Base-by-base conservation (phyloP, 2,797 vertebrate species). In the Sebastes nivosus region DNA sequence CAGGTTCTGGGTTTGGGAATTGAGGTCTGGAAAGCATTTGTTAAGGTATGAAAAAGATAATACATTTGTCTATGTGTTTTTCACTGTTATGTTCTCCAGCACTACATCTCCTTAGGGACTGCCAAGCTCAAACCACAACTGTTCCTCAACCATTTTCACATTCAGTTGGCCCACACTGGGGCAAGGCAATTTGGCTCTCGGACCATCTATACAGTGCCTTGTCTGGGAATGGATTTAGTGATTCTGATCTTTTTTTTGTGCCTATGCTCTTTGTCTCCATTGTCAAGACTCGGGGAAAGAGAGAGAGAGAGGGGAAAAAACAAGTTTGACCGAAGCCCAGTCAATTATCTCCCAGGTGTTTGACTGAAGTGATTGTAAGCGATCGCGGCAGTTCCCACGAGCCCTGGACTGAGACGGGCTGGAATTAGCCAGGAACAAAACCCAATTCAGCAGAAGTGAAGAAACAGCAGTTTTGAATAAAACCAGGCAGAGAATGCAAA, bases 261-360 rank as follows among this genome's bases (percentile, higher is more conserved):
- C 85, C 83, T 83, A 82, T 84, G 86, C 85, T 94, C 93, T 95
- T 95, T 95, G 93, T 95, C 91, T 94, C 93, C 93, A 94, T 96
- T 96, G 95, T 96, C 91, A 93, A 84, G 92, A 92, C 91, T 93
- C 82, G 58, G 87, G 82, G 89, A 94, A 87, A 90, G 88, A 91
- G 88, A 24, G 67, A 29, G 83, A 75, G 64, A 68, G 58, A 36
- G 25, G 8, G 13, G 79, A 87, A 89, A 94, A 95, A 93, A 95
- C 94, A 94, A 93, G 94, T 94, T 93, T 92, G 93, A 95, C 94
- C 94, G 92, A 90, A 92, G 93, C 92, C 84, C 94, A 95, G 94
- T 95, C 94, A 95, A 96, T 96, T 96, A 96, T 96, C 93, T 93
- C 92, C 92, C 94, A 94, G 94, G 94, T 96, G 95, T 96, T 95